Conservation (phyloP, 2,797 vertebrate species). For the Kryptolebias ocellatus region DNA sequence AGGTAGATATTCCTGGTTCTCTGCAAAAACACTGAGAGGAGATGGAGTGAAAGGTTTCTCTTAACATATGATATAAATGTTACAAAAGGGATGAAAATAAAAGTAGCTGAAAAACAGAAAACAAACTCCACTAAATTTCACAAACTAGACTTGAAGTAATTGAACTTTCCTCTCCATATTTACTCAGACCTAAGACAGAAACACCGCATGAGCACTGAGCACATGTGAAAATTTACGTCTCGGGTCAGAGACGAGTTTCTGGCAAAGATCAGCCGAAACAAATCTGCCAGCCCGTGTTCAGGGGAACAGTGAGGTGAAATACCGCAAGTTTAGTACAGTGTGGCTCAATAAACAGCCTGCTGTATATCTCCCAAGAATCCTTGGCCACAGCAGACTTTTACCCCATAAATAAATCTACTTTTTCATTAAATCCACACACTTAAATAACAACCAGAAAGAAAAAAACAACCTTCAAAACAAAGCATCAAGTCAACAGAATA, state of each 20-base stretch:
- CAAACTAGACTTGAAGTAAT: no score
- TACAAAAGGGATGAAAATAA: no score
- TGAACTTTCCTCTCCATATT: no score
- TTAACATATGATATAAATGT: no score
- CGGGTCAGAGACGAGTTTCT: conserved; percentile 10
- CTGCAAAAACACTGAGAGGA: no score
- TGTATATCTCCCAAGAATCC: conserved; percentile 37
- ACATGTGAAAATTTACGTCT: conserved; percentile 1
- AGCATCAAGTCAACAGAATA: conserved; percentile 1
- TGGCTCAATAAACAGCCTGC: conserved; percentile 39
- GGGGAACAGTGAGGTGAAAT: conserved; percentile 36
- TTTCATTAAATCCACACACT: conserved; percentile 54
- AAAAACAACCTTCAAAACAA: background rate
- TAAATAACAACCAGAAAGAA: conserved; percentile 18
- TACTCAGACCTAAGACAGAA: background rate
- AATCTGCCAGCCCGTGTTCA: conserved; percentile 33
- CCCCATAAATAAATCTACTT: conserved; percentile 48
- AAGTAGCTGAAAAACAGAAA: no score
- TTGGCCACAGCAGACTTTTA: conserved; percentile 26
- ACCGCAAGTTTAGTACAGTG: conserved; percentile 7
- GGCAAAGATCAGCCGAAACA: conserved; percentile 24
- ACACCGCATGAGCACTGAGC: conserved; percentile 1
- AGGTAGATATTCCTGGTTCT: no score
- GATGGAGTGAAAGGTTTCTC: no score
- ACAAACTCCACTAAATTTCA: no score